These are phyloP conservation scores for Lycaon pictus DNA, from an alignment of 2,113 vertebrate species.

Conservation along the genomic window DNA sequence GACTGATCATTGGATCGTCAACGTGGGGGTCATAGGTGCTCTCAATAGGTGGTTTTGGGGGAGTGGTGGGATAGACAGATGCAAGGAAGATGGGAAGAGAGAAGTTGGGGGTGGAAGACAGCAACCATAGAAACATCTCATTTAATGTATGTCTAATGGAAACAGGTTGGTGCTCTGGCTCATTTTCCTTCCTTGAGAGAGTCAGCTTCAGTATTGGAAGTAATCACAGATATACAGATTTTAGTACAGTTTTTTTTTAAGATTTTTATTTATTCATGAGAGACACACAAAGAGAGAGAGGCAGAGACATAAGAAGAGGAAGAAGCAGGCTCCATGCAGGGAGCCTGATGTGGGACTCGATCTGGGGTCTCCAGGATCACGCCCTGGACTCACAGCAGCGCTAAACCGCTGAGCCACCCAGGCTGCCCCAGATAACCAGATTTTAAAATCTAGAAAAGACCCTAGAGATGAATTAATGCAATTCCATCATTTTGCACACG, in stretches of 20 bases:
- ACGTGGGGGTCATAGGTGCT: background rate
- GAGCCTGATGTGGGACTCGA: too few species aligned
- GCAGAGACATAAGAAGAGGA: too few species aligned
- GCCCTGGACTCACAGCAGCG: too few species aligned
- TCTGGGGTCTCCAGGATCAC: too few species aligned
- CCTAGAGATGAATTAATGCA: background rate
- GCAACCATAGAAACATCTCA: background rate
- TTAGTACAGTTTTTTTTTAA: background rate
- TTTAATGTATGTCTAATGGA: background rate
- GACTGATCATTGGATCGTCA: background rate
- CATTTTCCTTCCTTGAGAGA: background rate
- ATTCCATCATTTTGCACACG: conserved; percentile 15
- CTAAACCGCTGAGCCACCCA: too few species aligned
- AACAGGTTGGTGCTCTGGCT: background rate
- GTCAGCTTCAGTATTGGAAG: background rate
- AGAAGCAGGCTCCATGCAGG: too few species aligned
- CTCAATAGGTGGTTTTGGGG: background rate
- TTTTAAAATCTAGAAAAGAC: conserved; percentile 31
- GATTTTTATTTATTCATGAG: too few species aligned
- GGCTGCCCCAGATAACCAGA: background rate
- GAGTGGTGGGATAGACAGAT: background rate
- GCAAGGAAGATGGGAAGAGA: background rate
- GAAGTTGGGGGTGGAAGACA: background rate
- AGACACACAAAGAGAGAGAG: too few species aligned
- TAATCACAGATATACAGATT: background rate